These are phyloP conservation scores for Diplolepis rosae DNA, from an alignment of 2,888 invertebrate genomes.

Conservation along the genomic window DNA sequence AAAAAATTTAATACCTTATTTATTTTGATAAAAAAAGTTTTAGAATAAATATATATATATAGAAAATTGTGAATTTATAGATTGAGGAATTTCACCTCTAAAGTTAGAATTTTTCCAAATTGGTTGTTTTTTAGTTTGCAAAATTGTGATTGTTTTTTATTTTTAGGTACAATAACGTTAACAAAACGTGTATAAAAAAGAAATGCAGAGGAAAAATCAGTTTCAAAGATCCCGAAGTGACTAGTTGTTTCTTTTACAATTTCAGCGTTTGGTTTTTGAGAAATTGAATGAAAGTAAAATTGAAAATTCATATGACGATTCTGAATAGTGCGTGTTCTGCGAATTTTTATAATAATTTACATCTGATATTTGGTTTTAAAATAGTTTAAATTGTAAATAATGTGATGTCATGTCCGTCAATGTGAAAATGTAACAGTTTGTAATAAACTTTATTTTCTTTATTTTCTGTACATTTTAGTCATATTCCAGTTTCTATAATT, in stretches of 20 bases:
- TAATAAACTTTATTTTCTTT: slow-evolving; percentile 13
- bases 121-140: no score
- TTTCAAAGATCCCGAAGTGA: background rate
- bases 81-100: no score
- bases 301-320: background rate
- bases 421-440: background rate
- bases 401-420: background rate
- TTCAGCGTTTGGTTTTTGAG: background rate
- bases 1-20: no score
- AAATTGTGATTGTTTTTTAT: background rate
- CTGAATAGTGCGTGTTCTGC: background rate
- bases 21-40: no score
- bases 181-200: background rate
- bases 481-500: background rate
- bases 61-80: no score
- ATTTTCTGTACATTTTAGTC: background rate
- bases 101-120: no score
- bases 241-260: slow-evolving; percentile 3
- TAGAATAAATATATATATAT: no score
- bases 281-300: background rate
- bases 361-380: background rate
- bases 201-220: background rate
- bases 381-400: background rate
- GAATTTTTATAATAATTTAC: background rate
- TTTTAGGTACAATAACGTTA: background rate